Evolutionary conservation across 2,888 invertebrate species (phyloP).

Genomic region (Phortica magna): DNA sequence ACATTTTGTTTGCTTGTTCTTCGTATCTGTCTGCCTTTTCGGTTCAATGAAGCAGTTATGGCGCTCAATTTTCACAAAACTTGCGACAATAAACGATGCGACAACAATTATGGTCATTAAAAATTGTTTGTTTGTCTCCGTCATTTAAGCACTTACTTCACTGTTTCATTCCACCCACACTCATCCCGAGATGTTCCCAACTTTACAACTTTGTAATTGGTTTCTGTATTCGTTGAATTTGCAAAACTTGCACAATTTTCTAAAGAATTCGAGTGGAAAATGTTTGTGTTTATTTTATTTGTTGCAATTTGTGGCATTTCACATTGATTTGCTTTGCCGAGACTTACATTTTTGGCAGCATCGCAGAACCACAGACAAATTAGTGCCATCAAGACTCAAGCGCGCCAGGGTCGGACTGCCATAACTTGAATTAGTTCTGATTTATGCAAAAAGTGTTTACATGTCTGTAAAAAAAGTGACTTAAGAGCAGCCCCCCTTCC

Average conservation of each 20-base stretch:
- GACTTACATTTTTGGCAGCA: too few relatives aligned
- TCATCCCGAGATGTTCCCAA: background rate
- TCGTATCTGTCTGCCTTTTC: conserved; percentile 22
- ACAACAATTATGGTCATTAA: conserved; percentile 26
- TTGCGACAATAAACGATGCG: conserved; percentile 60
- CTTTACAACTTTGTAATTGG: background rate
- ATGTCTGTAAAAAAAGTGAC: too few relatives aligned
- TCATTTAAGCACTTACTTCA: background rate
- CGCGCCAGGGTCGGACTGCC: too few relatives aligned
- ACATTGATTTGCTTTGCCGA: too few relatives aligned
- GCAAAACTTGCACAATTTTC: conserved; percentile 52
- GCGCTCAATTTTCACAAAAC: conserved; percentile 53
- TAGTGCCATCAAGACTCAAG: too few relatives aligned
- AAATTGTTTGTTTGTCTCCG: background rate
- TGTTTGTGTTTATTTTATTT: too few relatives aligned
- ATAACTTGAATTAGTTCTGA: too few relatives aligned
- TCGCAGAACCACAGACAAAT: too few relatives aligned
- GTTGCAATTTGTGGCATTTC: too few relatives aligned
- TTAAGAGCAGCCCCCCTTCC: too few relatives aligned
- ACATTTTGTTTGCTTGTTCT: background rate
- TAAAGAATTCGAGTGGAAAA: conserved; percentile 62
- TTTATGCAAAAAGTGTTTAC: too few relatives aligned
- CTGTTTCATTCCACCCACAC: background rate
- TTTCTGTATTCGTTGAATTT: background rate
- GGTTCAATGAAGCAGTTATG: background rate